Conservation (phyloP, 2,797 vertebrate genomes). For the Leuciscus waleckii region DNA sequence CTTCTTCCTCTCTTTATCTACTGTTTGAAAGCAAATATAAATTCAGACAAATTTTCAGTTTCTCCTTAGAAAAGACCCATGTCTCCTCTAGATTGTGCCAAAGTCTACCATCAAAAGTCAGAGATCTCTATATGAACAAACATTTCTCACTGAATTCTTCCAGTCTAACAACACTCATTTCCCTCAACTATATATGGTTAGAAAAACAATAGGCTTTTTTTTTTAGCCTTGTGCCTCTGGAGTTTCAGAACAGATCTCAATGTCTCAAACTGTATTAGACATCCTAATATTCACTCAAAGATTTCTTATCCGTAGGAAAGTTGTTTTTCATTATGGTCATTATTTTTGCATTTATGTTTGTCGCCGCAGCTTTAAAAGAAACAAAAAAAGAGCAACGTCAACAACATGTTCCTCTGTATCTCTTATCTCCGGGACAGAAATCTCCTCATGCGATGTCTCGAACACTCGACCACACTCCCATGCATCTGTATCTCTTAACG, state of each 20-base stretch:
- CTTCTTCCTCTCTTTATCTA: background rate
- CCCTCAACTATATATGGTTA: too few relatives aligned
- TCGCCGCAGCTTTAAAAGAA: background rate
- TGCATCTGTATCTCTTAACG: constrained; percentile 39
- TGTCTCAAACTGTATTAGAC: background rate
- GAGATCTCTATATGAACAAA: background rate
- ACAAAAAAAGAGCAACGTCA: background rate
- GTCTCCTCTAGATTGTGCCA: background rate
- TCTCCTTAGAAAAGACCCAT: background rate
- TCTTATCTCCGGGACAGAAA: background rate
- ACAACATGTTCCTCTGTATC: background rate
- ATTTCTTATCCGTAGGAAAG: background rate
- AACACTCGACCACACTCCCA: constrained; percentile 57
- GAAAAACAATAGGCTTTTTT: background rate
- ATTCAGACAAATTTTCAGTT: background rate
- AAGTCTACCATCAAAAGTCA: background rate
- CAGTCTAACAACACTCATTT: background rate
- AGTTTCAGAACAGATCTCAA: background rate
- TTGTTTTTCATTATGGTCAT: background rate
- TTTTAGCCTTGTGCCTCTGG: background rate
- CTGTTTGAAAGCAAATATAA: background rate
- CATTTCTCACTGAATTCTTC: background rate
- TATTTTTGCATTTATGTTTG: background rate
- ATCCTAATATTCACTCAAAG: background rate
- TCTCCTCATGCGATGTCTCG: constrained; percentile 26